Evolutionary conservation across 2,888 invertebrate genomes (phyloP).

Genomic region (Brachyopa scutellaris): DNA sequence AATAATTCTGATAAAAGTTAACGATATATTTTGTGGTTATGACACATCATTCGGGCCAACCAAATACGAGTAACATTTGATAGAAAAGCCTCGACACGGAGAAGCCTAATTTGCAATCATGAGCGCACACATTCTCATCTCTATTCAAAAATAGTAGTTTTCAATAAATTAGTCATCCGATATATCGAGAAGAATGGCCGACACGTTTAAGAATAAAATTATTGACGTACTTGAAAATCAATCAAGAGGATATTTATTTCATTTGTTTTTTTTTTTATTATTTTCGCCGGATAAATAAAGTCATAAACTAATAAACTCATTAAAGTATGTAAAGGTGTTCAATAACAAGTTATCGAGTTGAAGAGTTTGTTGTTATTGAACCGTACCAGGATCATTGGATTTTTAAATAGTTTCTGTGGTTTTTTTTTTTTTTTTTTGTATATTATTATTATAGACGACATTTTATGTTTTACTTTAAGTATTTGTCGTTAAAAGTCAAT

Average conservation of each 20-base stretch:
- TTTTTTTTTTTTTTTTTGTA: background rate
- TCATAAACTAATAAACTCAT: background rate
- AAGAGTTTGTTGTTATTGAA: background rate
- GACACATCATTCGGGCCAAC: background rate
- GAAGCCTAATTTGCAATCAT: constrained; percentile 1
- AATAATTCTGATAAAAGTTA: too few relatives aligned
- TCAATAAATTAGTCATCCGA: constrained; percentile 14
- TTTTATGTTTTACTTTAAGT: too few relatives aligned
- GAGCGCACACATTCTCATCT: background rate
- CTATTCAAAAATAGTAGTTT: constrained; percentile 2
- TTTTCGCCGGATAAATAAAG: background rate
- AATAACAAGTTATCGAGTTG: background rate
- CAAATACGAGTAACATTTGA: background rate
- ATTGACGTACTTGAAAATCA: background rate
- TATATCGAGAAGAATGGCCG: background rate
- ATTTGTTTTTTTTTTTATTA: background rate
- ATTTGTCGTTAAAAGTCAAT: too few relatives aligned
- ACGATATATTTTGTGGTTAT: background rate
- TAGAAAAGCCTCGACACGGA: background rate
- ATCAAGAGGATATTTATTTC: background rate
- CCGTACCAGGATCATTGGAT: too few relatives aligned
- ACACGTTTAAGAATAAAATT: background rate
- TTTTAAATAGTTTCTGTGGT: background rate
- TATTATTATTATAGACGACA: too few relatives aligned
- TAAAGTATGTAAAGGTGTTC: background rate